Evolutionary conservation across 2,797 vertebrate species (phyloP), one percentile per base, ranked within the genome.

Genomic region (Ctenopoma kingsleyae): DNA sequence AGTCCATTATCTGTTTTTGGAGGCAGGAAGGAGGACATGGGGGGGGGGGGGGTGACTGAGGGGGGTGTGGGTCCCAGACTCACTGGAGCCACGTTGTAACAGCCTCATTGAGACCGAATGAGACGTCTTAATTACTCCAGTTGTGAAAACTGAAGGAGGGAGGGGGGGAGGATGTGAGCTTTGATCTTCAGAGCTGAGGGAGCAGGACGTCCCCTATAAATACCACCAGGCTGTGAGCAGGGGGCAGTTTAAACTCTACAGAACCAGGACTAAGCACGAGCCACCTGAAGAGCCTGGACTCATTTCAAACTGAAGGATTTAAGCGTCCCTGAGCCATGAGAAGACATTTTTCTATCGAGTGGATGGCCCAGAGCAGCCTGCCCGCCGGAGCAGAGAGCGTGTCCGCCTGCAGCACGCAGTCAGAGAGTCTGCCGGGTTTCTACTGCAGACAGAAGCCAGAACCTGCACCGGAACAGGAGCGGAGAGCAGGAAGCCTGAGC

Each of bases 81-180:
- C 67, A 87, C 82, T 95, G 94, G 94, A 94, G 94, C 94, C 94
- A 87, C n/a, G 43, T 69, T 82, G 92, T 92, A 94, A 94, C 91
- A 90, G 92, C 85, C 91, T 94, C 94, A 94, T 92, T 94, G 91
- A 90, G 89, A 89, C 87, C 90, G 91, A 94, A 93, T 92, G 91
- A 92, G 93, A 92, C 87, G 64, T 91, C 92, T 93, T 95, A 93
- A 95, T 95, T 93, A 94, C 94, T 91, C 90, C 87, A 93, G 93
- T 95, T 95, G 94, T 94, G 92, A 95, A 94, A 95, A 94, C 87
- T 91, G 53, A 87, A 87, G 88, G 86, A 60, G 76, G 71, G 88
- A 83, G 65, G 81, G 88, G 81, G 17, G 72, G 70, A 76, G 90
- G 88, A 77, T 38, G 78, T 76, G 53, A 43, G 83, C 93, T 95